Evolutionary conservation across 2,888 invertebrate species (phyloP), one percentile per base, ranked within the genome.

Genomic region (Metopia argyrocephala): DNA sequence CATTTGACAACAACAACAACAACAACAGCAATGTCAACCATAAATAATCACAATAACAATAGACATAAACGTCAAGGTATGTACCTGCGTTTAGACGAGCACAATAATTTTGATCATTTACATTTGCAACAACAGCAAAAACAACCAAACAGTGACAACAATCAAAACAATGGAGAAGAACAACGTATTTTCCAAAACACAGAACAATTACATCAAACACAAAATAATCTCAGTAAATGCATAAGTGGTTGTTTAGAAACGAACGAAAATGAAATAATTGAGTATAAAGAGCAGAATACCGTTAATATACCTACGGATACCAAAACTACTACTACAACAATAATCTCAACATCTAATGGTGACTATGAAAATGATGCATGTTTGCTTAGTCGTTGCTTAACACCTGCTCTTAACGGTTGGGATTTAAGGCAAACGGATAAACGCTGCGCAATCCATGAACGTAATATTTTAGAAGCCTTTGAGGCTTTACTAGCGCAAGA

Each of bases 391-490:
- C 45, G 46, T 56, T 28, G n/a, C 18, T 18, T 52, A 9, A 48
- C 48, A 18, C 21, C 56, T 25, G 3, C 20, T 4, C 12, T 38
- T 2, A 25, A 27, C 64, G 74, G 28, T 76, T 81, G 79, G 78
- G 74, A 80, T 78, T 70, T 70, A 71, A 12, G 28, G 12, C 75
- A 74, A 38, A 52, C 54, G 6, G 50, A 50, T 20, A 85, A 85
- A 76, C 86, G 89, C 65, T 85, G 87, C 69, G 88, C 86, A 75
- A 87, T 89, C 78, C 87, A 89, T 83, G 89, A 89, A 78, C 87
- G 85, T 56, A 89, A 89, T 84, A 85, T 90, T 78, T 84, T 89
- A 21, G 86, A 85, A 80, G 86, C 84, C 12, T 87, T 86, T 59
- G 87, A 87, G 73, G 68, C 82, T 3, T 83, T 85, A 73, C 61